phyloP scores from a whole-genome alignment of 2,113 vertebrate species.

The Rhinichthys klamathensis region DNA sequence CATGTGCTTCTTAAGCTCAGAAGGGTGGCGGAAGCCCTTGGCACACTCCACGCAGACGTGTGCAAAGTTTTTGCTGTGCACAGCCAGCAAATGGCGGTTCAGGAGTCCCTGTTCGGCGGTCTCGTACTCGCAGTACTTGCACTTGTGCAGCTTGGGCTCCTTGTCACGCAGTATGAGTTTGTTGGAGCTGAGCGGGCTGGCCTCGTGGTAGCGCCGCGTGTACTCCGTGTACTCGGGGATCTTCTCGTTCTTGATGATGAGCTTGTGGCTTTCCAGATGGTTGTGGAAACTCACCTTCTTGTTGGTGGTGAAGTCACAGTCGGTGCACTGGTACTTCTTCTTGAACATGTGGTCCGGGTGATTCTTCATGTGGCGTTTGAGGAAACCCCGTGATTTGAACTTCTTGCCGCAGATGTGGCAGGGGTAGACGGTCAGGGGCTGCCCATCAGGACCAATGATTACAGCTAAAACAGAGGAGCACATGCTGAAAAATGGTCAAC shows the following conservation, averaged over 20 bases:
- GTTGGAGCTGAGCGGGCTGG: slow-evolving; percentile 93
- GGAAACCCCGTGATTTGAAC: slow-evolving; percentile 97
- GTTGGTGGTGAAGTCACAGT: slow-evolving; percentile 99
- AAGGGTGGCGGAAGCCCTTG: slow-evolving; percentile 97
- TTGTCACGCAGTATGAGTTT: slow-evolving; percentile 96
- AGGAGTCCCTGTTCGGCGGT: slow-evolving; percentile 96
- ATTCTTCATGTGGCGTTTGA: slow-evolving; percentile 99
- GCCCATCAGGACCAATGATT: slow-evolving; percentile 97
- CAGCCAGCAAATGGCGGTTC: slow-evolving; percentile 93
- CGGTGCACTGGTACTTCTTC: slow-evolving; percentile 99
- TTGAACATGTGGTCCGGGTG: slow-evolving; percentile 97
- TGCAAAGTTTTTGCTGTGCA: slow-evolving; percentile 97
- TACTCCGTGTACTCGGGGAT: slow-evolving; percentile 90
- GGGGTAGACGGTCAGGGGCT: slow-evolving; percentile 97
- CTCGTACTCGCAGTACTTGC: slow-evolving; percentile 99
- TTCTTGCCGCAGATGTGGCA: slow-evolving; percentile 99
- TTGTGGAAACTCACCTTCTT: slow-evolving; percentile 99
- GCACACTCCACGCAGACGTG: slow-evolving; percentile 98
- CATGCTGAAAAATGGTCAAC: background rate
- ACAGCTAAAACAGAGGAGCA: slow-evolving; percentile 82
- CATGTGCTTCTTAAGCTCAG: slow-evolving; percentile 99
- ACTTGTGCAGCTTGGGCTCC: slow-evolving; percentile 94
- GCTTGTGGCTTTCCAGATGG: slow-evolving; percentile 98
- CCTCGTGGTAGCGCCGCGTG: slow-evolving; percentile 91
- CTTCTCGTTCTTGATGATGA: slow-evolving; percentile 89